Percentiles rank a stretch among this genome's conserved stretches.
These are phyloP conservation scores for Pogonophryne albipinna DNA, from an alignment of 2,797 vertebrate genomes.

Conservation along the genomic window DNA sequence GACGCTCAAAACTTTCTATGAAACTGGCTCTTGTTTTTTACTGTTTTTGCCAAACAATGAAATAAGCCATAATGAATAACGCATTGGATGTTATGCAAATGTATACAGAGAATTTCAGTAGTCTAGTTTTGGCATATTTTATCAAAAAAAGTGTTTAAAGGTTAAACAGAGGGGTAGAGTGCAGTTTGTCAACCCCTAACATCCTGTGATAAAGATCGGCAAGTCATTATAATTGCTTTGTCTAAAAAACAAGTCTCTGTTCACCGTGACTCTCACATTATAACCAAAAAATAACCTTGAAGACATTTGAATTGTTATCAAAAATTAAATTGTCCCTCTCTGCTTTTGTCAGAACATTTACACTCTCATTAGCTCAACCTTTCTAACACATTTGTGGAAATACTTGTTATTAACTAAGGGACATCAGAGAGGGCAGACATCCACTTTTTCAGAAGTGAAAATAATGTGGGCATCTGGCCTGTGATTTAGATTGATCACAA, in stretches of 20 bases:
- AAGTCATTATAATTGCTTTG: not conserved
- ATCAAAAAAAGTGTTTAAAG: not conserved
- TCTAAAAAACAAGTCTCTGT: too few species aligned
- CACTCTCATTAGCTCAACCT: not conserved
- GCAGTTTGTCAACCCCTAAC: not conserved
- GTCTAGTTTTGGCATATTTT: not conserved
- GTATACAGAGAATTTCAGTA: not conserved
- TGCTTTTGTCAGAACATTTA: not conserved
- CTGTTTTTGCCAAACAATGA: conserved; percentile 2
- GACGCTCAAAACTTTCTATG: conserved; percentile 37
- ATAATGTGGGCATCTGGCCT: too few species aligned
- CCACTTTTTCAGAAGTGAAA: too few species aligned
- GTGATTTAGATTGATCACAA: too few species aligned
- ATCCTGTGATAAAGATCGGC: not conserved
- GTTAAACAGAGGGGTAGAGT: not conserved
- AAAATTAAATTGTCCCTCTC: not conserved
- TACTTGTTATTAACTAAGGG: too few species aligned
- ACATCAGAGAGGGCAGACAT: too few species aligned
- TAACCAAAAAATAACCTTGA: not conserved
- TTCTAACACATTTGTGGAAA: not conserved
- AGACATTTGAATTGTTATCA: not conserved
- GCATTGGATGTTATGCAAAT: not conserved
- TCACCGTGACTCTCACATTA: not conserved
- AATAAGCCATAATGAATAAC: not conserved
- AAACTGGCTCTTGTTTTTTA: conserved; percentile 20